Percentiles rank a stretch among this genome's conserved stretches.
Evolutionary conservation across 2,888 invertebrate species (phyloP).

Genomic region (Lochmaea crataegi): DNA sequence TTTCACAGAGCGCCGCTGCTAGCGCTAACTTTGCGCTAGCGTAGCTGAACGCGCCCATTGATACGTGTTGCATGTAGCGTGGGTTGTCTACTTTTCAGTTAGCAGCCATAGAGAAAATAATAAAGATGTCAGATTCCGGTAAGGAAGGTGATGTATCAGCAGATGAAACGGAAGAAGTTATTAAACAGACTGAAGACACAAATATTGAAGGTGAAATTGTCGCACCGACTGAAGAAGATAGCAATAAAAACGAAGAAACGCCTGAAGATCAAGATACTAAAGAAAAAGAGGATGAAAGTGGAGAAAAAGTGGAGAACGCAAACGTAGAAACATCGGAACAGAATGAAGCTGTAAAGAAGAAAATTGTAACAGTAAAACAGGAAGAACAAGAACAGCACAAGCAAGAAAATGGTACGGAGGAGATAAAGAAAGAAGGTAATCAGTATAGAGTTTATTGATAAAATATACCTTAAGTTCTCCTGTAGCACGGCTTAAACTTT

Average conservation of each 20-base stretch:
- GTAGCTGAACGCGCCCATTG: too few relatives aligned
- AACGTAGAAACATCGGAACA: not conserved
- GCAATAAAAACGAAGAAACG: not conserved
- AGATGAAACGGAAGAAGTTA: slow-evolving; percentile 14
- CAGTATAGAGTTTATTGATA: not conserved
- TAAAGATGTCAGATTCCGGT: slow-evolving; percentile 20
- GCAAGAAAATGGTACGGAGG: not conserved
- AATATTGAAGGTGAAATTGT: not conserved
- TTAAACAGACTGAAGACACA: slow-evolving; percentile 28
- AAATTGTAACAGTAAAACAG: not conserved
- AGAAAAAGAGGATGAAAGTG: slow-evolving; percentile 1
- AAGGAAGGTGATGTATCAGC: slow-evolving; percentile 1
- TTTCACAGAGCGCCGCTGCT: too few relatives aligned
- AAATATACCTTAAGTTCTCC: too few relatives aligned
- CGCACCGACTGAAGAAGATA: not conserved
- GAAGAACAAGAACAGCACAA: not conserved
- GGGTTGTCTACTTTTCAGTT: too few relatives aligned
- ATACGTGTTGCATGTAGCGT: too few relatives aligned
- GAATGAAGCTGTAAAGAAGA: not conserved
- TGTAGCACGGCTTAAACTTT: too few relatives aligned
- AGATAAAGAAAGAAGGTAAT: not conserved
- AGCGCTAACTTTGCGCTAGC: too few relatives aligned
- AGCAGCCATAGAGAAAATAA: too few relatives aligned
- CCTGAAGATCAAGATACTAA: not conserved
- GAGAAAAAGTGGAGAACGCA: not conserved